Percentiles rank a stretch among this genome's conserved stretches.
Evolutionary conservation across 2,113 vertebrate genomes (phyloP).

Genomic region (Sander vitreus): DNA sequence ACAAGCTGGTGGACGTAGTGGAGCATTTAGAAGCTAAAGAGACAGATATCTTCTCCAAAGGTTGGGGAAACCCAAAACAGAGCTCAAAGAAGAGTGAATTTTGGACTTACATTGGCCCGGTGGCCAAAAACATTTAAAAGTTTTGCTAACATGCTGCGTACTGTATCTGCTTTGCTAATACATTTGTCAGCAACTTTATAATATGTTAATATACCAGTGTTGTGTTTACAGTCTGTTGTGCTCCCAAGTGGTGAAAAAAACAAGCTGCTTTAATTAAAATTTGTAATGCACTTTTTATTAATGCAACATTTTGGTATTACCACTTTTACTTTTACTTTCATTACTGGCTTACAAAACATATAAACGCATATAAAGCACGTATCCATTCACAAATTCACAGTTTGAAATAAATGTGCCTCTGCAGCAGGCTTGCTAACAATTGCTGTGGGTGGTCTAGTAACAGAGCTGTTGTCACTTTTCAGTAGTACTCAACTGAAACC

Average conservation of each 20-base stretch:
- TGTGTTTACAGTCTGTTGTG: not conserved
- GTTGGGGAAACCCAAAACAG: not conserved
- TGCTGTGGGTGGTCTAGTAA: constrained; percentile 39
- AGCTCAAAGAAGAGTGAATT: not conserved
- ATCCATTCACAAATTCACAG: constrained; percentile 11
- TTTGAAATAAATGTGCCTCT: constrained; percentile 33
- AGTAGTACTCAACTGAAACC: not conserved
- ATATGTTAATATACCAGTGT: not conserved
- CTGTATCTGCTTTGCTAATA: not conserved
- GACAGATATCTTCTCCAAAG: not conserved
- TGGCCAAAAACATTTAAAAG: not conserved
- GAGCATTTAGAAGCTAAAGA: not conserved
- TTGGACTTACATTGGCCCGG: not conserved
- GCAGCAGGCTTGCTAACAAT: constrained; percentile 18
- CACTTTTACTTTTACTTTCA: not conserved
- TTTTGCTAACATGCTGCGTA: not conserved
- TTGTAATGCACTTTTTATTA: too few relatives aligned
- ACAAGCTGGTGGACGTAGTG: not conserved
- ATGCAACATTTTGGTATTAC: not conserved
- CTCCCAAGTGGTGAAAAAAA: not conserved
- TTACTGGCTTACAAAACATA: not conserved
- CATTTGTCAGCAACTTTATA: not conserved
- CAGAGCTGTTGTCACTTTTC: constrained; percentile 41
- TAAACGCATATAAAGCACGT: constrained; percentile 13
- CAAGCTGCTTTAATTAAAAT: too few relatives aligned